Base-by-base conservation (phyloP, 2,797 vertebrate genomes). In the Sebastes trivittatus region DNA sequence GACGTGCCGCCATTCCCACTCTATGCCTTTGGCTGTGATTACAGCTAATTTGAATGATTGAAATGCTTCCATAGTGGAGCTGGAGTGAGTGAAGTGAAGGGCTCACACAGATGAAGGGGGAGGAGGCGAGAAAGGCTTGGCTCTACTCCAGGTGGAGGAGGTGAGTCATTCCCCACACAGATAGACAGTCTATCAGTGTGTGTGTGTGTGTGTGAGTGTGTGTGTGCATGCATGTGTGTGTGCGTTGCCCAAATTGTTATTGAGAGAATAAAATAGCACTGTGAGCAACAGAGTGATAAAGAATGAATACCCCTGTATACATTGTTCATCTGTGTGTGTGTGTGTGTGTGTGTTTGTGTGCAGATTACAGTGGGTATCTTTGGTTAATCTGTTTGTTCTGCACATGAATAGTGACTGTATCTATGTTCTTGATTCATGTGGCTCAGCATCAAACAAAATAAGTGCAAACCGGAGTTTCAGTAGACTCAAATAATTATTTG, bases 11-110 rank as follows among this genome's bases (percentile, higher is more conserved):
- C 89, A 86, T 89, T 87, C 90, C 91, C 89, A 89, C 91, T 89
- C 87, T 62, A 54, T 87, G 91, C 90, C 87, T 89, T 90, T 88
- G 90, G 92, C 91, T 94, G 90, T 93, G 94, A 95, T 94, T 93
- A 93, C 87, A 83, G 85, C 91, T 94, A 93, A 95, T 95, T 94
- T 93, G 88, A 94, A 94, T 95, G 93, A 95, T 93, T 94, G 92
- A 94, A 94, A 94, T 92, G 91, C 89, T 93, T 90, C 92, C 84
- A 89, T 88, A 86, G 88, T 90, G 90, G 89, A 89, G 85, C 84
- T 76, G 83, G 88, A 93, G 91, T 94, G 88, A 92, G 91, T 93
- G 87, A 91, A 93, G 92, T 91, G 91, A 93, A 93, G 90, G 92
- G 87, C 89, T 90, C 91, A 89, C 92, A 86, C 89, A 92, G 91